Evolutionary conservation across 2,797 vertebrate species (phyloP).

Genomic region (Gymnocypris eckloni): DNA sequence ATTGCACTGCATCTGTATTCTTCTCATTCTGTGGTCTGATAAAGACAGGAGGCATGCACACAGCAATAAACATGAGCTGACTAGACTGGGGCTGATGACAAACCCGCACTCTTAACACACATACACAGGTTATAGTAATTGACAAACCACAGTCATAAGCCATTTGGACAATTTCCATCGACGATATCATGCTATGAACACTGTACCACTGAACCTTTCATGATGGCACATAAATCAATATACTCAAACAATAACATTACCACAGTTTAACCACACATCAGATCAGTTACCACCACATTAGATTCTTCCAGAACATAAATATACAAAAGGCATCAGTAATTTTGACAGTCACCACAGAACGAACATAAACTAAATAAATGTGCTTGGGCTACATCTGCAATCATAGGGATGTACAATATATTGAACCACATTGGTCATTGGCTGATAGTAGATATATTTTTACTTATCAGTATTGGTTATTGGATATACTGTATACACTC

Average conservation of each 20-base stretch:
- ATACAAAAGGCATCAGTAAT: neutral
- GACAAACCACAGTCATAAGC: neutral
- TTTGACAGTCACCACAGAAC: neutral
- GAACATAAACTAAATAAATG: neutral
- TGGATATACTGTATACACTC: too few relatives aligned
- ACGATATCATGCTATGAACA: neutral
- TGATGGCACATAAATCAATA: neutral
- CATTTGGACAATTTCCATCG: neutral
- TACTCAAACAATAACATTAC: neutral
- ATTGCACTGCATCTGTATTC: slow-evolving; percentile 53
- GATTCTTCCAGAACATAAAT: neutral
- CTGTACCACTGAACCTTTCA: neutral
- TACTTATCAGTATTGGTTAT: neutral
- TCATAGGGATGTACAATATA: neutral
- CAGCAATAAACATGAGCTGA: slow-evolving; percentile 68
- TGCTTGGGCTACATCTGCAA: neutral
- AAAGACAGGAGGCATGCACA: slow-evolving; percentile 64
- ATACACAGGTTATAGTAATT: neutral
- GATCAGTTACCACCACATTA: neutral
- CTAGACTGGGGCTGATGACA: slow-evolving; percentile 65
- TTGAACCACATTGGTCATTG: neutral
- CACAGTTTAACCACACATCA: neutral
- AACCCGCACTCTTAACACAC: slow-evolving; percentile 22
- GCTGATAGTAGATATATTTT: neutral
- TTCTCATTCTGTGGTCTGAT: slow-evolving; percentile 48